Percentiles rank a stretch among this genome's conserved stretches.
Evolutionary conservation across 2,797 vertebrate genomes (phyloP).

Genomic region (Rhyacichthys aspro): DNA sequence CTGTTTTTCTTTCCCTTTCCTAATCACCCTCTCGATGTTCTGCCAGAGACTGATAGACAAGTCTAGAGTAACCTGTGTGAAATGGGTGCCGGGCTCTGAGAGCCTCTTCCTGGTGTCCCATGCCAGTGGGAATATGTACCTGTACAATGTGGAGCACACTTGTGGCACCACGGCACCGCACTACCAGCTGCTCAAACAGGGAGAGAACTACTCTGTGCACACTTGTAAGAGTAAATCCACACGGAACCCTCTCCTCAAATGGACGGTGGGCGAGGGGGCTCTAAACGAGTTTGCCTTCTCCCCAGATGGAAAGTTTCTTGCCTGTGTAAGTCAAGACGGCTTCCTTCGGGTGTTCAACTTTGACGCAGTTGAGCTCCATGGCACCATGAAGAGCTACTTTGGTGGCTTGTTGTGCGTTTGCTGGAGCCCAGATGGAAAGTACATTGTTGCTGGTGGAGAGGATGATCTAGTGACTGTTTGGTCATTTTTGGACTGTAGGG

Average conservation of each 20-base stretch:
- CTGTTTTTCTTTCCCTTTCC: conserved; percentile 36
- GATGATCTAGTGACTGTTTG: conserved; percentile 97
- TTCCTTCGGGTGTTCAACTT: conserved; percentile 97
- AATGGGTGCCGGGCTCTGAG: conserved; percentile 97
- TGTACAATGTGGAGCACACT: conserved; percentile 97
- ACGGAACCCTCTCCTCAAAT: conserved; percentile 95
- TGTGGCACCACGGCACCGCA: conserved; percentile 94
- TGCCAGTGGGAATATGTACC: conserved; percentile 95
- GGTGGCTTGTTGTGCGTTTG: conserved; percentile 95
- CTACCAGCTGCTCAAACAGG: conserved; percentile 98
- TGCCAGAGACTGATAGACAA: conserved; percentile 97
- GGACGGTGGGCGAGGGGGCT: conserved; percentile 96
- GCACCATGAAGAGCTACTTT: conserved; percentile 99
- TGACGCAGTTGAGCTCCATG: conserved; percentile 95
- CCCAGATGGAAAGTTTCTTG: conserved; percentile 95
- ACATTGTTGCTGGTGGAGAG: conserved; percentile 95
- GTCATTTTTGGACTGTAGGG: conserved; percentile 94
- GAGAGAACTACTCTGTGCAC: conserved; percentile 94
- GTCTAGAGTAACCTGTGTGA: conserved; percentile 96
- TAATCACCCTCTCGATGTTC: conserved; percentile 40
- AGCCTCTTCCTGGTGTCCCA: conserved; percentile 97
- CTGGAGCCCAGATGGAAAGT: conserved; percentile 97
- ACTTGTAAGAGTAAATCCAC: conserved; percentile 99
- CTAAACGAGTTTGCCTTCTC: conserved; percentile 97
- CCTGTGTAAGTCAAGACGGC: conserved; percentile 95